Evolutionary conservation across 2,797 vertebrate species (phyloP).

Genomic region (Perodicticus potto): DNA sequence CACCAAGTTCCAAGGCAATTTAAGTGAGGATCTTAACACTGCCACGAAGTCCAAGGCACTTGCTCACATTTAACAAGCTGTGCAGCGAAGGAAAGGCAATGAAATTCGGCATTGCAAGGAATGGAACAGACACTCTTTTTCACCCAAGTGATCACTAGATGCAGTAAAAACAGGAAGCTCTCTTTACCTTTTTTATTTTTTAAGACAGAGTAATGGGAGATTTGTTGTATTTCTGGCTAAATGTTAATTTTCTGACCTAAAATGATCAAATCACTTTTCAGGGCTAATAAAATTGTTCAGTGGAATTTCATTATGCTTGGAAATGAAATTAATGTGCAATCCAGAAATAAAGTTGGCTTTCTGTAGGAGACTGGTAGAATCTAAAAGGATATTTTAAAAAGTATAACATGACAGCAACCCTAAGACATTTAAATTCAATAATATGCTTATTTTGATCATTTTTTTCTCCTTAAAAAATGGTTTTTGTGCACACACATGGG

Average conservation of each 20-base stretch:
- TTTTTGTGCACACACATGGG: not conserved
- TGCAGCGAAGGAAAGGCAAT: not conserved
- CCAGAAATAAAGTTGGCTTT: slow-evolving; percentile 41
- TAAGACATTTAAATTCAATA: not conserved
- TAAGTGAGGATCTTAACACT: slow-evolving; percentile 28
- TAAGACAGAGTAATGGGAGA: slow-evolving; percentile 69
- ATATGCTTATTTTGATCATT: not conserved
- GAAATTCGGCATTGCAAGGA: not conserved
- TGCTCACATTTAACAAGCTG: slow-evolving; percentile 6
- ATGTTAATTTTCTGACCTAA: slow-evolving; percentile 59
- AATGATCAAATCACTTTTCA: slow-evolving; percentile 64
- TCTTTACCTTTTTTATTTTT: not conserved
- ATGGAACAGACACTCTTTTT: slow-evolving; percentile 32
- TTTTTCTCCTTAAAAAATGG: slow-evolving; percentile 4
- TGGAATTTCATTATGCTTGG: not conserved
- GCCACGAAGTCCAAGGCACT: slow-evolving; percentile 9
- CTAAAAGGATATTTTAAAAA: slow-evolving; percentile 8
- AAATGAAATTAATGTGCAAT: slow-evolving; percentile 60
- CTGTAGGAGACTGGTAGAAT: not conserved
- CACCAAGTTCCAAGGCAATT: slow-evolving; percentile 63
- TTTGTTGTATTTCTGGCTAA: slow-evolving; percentile 69
- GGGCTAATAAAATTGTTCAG: slow-evolving; percentile 38
- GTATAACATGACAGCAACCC: not conserved
- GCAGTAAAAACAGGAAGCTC: slow-evolving; percentile 55
- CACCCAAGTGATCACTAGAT: slow-evolving; percentile 56